Conservation (phyloP, 2,888 invertebrate genomes). For the Neoaliturus tenellus region DNA sequence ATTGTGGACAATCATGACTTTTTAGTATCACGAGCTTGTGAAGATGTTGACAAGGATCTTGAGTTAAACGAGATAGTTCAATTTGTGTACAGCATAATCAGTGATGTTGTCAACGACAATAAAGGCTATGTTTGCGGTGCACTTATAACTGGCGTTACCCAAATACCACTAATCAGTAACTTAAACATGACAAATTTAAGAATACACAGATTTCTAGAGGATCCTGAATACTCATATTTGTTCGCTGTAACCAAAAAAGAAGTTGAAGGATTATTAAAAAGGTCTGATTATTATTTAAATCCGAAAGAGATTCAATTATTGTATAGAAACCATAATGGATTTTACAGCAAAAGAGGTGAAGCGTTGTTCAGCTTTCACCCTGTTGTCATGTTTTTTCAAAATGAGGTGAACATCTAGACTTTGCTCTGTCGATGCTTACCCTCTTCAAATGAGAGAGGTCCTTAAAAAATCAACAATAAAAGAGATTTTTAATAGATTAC, state of each 20-base stretch:
- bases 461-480: not conserved
- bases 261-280: not conserved
- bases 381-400: not conserved
- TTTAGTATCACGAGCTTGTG: not conserved
- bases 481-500: not conserved
- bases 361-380: not conserved
- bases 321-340: not conserved
- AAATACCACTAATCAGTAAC: not conserved
- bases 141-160: not conserved
- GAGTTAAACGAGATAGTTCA: not conserved
- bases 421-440: not conserved
- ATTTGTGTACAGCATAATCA: not conserved
- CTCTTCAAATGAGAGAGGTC: not conserved
- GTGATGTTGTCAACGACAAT: not conserved
- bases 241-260: not conserved
- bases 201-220: not conserved
- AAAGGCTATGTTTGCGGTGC: not conserved
- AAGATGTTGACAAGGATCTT: not conserved
- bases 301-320: not conserved
- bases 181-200: not conserved
- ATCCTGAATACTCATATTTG: not conserved
- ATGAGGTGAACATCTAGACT: not conserved
- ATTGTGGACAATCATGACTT: conserved; percentile 16
- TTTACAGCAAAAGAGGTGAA: not conserved
- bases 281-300: not conserved